Percentiles rank a stretch among this genome's conserved stretches.
Evolutionary conservation across 1,140 invertebrate species (phyloP).

Genomic region (Galleria mellonella): DNA sequence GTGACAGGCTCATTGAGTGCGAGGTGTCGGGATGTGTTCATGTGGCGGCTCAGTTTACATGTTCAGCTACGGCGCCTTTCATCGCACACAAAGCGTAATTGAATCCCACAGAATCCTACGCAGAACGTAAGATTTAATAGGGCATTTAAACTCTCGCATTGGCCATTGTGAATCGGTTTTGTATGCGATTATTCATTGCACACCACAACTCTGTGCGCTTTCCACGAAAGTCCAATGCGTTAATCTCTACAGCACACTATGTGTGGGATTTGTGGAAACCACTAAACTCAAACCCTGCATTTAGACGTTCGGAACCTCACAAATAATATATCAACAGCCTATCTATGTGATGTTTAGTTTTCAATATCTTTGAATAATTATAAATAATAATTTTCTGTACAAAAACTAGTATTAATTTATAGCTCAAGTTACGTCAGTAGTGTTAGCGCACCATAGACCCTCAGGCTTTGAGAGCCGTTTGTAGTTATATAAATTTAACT

Average conservation of each 20-base stretch:
- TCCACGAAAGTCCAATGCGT: slow-evolving; percentile 29
- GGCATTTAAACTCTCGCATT: slow-evolving; percentile 73
- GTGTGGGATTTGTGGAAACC: no score
- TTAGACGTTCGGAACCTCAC: no score
- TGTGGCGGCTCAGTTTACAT: slow-evolving; percentile 63
- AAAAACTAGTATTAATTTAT: slow-evolving; percentile 21
- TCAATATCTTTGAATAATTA: no score
- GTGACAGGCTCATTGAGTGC: slow-evolving; percentile 64
- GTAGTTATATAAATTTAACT: slow-evolving; percentile 31
- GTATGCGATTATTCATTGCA: slow-evolving; percentile 65
- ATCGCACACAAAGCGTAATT: slow-evolving; percentile 72
- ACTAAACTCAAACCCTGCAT: no score
- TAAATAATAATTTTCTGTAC: no score
- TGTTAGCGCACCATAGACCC: slow-evolving; percentile 18
- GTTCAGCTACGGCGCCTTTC: slow-evolving; percentile 65
- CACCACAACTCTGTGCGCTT: slow-evolving; percentile 53
- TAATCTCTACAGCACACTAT: no score
- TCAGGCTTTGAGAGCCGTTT: slow-evolving; percentile 13
- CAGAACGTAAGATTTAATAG: slow-evolving; percentile 71
- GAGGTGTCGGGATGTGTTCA: slow-evolving; percentile 71
- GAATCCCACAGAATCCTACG: slow-evolving; percentile 72
- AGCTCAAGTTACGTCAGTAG: not conserved
- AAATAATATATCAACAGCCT: no score
- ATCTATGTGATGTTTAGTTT: no score
- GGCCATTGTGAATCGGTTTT: slow-evolving; percentile 66